phyloP scores from a whole-genome alignment of 2,113 vertebrate species.

The Nematolebias whitei region DNA sequence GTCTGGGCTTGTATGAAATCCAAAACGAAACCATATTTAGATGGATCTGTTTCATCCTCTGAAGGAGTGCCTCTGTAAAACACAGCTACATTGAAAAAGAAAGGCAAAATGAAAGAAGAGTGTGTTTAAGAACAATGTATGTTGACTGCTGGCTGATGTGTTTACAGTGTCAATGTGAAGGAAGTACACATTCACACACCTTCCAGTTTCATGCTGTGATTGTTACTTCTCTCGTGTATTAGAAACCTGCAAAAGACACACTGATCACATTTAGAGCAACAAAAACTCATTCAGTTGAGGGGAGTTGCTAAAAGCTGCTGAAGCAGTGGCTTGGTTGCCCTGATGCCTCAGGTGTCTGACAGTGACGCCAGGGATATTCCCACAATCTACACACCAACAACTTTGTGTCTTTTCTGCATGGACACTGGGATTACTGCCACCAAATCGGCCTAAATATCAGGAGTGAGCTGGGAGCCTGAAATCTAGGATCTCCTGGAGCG shows the following conservation, averaged over 20 bases:
- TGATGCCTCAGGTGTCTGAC: slow-evolving; percentile 12
- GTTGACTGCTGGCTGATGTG: neutral
- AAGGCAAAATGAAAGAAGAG: neutral
- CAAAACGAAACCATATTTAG: slow-evolving; percentile 1
- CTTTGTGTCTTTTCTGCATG: slow-evolving; percentile 32
- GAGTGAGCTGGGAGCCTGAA: slow-evolving; percentile 38
- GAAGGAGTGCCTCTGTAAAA: neutral
- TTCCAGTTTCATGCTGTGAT: slow-evolving; percentile 15
- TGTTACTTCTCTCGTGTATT: slow-evolving; percentile 2
- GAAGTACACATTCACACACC: neutral
- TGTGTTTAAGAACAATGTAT: neutral
- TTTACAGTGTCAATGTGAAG: slow-evolving; percentile 9
- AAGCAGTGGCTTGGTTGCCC: slow-evolving; percentile 35
- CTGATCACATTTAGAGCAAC: slow-evolving; percentile 13
- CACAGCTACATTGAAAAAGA: neutral
- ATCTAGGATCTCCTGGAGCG: slow-evolving; percentile 18
- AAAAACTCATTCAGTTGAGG: slow-evolving; percentile 13
- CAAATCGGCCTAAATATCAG: slow-evolving; percentile 49
- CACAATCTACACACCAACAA: slow-evolving; percentile 19
- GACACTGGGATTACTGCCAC: slow-evolving; percentile 12
- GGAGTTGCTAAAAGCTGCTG: slow-evolving; percentile 53
- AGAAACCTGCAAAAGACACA: neutral
- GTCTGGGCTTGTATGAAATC: too few relatives aligned
- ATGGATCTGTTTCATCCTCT: neutral
- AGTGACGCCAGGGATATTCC: slow-evolving; percentile 30